Conservation (phyloP, 2,797 vertebrate genomes). For the Buphagus erythrorhynchus region DNA sequence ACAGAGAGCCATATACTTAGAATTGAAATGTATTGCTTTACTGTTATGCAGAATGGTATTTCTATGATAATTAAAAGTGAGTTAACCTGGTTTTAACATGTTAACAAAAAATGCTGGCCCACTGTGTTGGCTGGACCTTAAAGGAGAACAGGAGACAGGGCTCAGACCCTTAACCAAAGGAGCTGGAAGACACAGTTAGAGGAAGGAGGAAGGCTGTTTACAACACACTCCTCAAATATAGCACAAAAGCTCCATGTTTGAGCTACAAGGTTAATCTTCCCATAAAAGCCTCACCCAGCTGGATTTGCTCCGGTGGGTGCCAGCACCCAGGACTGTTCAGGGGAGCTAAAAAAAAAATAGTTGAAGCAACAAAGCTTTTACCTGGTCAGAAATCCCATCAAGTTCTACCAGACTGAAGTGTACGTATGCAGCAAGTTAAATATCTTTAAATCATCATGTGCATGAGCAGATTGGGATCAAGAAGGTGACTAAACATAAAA, state of each 20-base stretch:
- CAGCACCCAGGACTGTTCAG: accelerated
- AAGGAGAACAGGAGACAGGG: background rate
- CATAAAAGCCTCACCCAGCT: background rate
- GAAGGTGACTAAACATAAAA: background rate
- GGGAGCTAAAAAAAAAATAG: background rate
- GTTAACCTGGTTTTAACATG: background rate
- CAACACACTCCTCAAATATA: background rate
- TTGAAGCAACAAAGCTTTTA: background rate
- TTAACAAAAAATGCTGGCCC: background rate
- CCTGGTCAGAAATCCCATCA: background rate
- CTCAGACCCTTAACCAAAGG: background rate
- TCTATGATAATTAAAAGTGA: background rate
- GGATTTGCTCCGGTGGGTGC: background rate
- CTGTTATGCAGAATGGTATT: background rate
- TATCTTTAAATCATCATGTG: background rate
- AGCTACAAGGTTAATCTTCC: background rate
- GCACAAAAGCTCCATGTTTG: background rate
- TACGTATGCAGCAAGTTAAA: background rate
- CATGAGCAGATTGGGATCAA: background rate
- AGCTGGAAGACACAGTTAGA: background rate
- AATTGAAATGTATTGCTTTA: background rate
- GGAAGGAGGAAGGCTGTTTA: background rate
- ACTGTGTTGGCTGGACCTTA: background rate
- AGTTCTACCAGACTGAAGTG: background rate
- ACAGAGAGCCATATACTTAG: background rate